These are phyloP conservation scores for Sebastiscus tertius DNA, from an alignment of 2,797 vertebrate genomes.

Conservation along the genomic window DNA sequence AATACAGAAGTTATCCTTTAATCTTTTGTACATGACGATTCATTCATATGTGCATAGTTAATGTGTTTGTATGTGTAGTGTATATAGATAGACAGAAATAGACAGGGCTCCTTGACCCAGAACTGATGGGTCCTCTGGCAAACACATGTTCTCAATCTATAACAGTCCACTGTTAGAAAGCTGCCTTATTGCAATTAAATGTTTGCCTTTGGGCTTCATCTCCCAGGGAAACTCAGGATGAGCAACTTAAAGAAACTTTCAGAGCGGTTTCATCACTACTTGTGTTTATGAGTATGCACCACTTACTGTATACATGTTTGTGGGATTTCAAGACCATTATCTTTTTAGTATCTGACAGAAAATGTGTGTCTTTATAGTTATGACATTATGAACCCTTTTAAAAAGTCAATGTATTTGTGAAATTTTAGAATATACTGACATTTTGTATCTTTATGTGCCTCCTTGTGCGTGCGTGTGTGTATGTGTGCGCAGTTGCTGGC, in stretches of 20 bases:
- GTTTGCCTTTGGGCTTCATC: constrained; percentile 21
- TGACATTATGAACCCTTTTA: not conserved
- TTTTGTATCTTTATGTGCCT: not conserved
- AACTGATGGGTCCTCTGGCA: constrained; percentile 42
- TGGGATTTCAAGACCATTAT: not conserved
- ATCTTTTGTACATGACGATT: not conserved
- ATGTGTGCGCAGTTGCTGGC: constrained; percentile 82
- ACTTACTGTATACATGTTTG: not conserved
- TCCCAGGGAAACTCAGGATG: not conserved
- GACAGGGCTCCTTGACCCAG: constrained; percentile 28
- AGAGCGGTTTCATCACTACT: not conserved
- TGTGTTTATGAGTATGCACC: not conserved
- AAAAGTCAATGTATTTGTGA: not conserved
- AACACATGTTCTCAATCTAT: constrained; percentile 47
- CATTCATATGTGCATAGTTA: not conserved
- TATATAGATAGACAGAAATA: not conserved
- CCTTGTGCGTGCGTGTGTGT: not conserved
- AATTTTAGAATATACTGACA: not conserved
- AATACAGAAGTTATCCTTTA: no score
- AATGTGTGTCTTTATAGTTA: not conserved
- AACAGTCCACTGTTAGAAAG: constrained; percentile 2
- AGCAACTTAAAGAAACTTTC: not conserved
- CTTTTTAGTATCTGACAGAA: not conserved
- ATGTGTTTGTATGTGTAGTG: not conserved
- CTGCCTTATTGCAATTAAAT: constrained; percentile 20